These are phyloP conservation scores for Arrhamphus sclerolepis DNA, from an alignment of 2,797 vertebrate species.

Conservation along the genomic window DNA sequence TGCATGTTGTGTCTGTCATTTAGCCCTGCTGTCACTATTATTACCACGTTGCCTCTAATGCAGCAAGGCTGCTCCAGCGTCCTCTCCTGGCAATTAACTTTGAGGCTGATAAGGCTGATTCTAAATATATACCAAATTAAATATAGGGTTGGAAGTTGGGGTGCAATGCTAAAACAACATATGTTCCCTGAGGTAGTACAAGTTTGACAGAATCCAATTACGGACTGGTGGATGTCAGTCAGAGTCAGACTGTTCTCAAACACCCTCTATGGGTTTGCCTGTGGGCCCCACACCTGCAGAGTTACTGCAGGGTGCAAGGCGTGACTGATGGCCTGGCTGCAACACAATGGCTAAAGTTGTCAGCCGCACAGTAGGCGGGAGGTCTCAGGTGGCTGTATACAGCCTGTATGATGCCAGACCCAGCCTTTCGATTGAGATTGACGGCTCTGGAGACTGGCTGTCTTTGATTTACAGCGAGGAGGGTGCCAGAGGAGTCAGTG, in stretches of 20 bases:
- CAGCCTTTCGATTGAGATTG: constrained; percentile 54
- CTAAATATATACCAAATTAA: constrained; percentile 41
- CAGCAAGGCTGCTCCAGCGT: constrained; percentile 15
- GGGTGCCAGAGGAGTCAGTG: constrained; percentile 38
- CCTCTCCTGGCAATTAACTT: constrained; percentile 22
- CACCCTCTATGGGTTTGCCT: constrained; percentile 59
- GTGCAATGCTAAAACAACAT: constrained; percentile 40
- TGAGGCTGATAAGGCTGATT: constrained; percentile 4
- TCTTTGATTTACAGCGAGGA: constrained; percentile 54
- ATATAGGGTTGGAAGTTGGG: constrained; percentile 25
- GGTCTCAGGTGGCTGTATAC: constrained; percentile 67
- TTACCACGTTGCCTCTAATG: constrained; percentile 43
- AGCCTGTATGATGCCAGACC: constrained; percentile 44
- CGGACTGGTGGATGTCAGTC: constrained; percentile 51
- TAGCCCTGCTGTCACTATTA: constrained; percentile 44
- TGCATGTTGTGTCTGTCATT: constrained; percentile 54
- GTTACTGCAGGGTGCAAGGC: constrained; percentile 42
- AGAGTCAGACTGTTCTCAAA: constrained; percentile 46
- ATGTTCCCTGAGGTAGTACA: constrained; percentile 46
- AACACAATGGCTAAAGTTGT: constrained; percentile 71
- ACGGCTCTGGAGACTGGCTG: constrained; percentile 56
- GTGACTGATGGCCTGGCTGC: constrained; percentile 70
- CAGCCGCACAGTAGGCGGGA: constrained; percentile 64
- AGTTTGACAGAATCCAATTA: constrained; percentile 62
- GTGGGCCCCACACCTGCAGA: constrained; percentile 42